Conservation (phyloP, 2,797 vertebrate genomes). For the Ispidina lecontei region DNA sequence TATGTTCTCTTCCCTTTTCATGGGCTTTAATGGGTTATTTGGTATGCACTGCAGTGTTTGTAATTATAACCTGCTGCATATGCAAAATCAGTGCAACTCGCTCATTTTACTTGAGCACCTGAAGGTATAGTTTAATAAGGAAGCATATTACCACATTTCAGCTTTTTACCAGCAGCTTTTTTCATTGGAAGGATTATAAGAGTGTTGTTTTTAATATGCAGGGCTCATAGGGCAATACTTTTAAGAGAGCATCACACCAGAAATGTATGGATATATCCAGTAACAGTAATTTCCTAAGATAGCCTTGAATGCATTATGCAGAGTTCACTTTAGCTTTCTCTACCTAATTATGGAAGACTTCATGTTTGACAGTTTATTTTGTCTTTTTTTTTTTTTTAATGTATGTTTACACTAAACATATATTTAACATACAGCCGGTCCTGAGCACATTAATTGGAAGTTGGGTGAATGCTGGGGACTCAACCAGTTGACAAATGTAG, state of each 20-base stretch:
- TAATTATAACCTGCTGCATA: conserved; percentile 39
- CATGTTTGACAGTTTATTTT: background rate
- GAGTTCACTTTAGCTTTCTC: background rate
- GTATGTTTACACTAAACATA: too few relatives aligned
- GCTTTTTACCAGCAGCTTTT: conserved; percentile 42
- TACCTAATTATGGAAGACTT: background rate
- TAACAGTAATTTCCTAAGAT: background rate
- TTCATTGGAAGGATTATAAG: conserved; percentile 40
- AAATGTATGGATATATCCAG: background rate
- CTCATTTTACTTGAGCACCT: conserved; percentile 41
- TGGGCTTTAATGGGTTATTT: background rate
- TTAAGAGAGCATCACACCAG: background rate
- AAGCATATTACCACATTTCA: conserved; percentile 23
- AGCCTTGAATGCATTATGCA: background rate
- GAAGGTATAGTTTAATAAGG: conserved; percentile 61
- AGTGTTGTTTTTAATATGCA: conserved; percentile 11
- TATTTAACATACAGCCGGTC: background rate
- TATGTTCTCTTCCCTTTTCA: background rate
- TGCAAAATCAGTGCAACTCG: conserved; percentile 8
- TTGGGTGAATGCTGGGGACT: background rate
- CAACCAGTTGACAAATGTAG: background rate
- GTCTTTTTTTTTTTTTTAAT: background rate
- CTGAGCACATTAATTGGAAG: background rate
- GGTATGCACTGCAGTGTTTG: background rate
- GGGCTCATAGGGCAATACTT: background rate